Evolutionary conservation across 2,113 vertebrate species (phyloP).

Genomic region (Eidolon helvum): DNA sequence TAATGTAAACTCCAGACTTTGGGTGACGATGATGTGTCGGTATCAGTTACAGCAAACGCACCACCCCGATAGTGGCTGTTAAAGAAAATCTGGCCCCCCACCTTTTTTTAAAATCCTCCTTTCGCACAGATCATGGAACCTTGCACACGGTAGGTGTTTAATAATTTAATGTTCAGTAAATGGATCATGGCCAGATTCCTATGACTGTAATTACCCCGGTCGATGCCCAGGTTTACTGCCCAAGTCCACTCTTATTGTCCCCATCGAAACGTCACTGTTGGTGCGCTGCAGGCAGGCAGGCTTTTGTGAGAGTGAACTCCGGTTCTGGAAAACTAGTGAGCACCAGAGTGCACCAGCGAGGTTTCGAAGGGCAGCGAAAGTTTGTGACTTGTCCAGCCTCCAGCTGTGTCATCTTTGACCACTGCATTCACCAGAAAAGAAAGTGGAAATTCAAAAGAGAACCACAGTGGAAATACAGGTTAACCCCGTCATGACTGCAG

Average conservation of each 20-base stretch:
- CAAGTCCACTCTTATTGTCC: not conserved
- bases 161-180: not conserved
- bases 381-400: not conserved
- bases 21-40: too few relatives aligned
- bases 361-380: slow-evolving; percentile 8
- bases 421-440: slow-evolving; percentile 27
- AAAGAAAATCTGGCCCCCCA: not conserved
- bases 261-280: not conserved
- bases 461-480: not conserved
- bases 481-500: not conserved
- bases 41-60: not conserved
- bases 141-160: not conserved
- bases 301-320: not conserved
- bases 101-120: not conserved
- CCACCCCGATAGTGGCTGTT: not conserved
- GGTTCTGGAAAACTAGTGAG: not conserved
- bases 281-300: not conserved
- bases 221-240: not conserved
- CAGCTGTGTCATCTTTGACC: slow-evolving; percentile 49
- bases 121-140: fast-evolving
- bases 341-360: not conserved
- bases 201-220: not conserved
- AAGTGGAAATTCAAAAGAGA: not conserved
- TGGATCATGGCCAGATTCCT: not conserved
- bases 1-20: not conserved